phyloP scores from a whole-genome alignment of 2,113 vertebrate genomes.

The Tragelaphus scriptus region DNA sequence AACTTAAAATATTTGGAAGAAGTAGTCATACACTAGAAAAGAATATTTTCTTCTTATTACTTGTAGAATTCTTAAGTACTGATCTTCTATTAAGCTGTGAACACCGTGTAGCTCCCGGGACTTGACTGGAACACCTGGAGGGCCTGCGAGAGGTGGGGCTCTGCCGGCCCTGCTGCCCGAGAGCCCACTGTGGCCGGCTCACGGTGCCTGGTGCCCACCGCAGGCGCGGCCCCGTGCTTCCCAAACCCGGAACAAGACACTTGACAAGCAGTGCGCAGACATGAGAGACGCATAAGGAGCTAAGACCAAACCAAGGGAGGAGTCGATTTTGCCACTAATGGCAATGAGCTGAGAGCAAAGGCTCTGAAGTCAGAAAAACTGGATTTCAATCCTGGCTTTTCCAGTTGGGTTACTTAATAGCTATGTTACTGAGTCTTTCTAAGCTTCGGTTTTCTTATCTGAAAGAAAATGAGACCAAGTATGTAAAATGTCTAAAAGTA shows the following conservation, averaged over 20 bases:
- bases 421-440: background rate
- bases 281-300: background rate
- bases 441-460: background rate
- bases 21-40: background rate
- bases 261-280: background rate
- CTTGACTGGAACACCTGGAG: background rate
- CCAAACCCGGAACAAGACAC: background rate
- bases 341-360: background rate
- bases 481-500: background rate
- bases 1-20: background rate
- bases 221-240: background rate
- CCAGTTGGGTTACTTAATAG: background rate
- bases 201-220: background rate
- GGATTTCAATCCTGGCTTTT: background rate
- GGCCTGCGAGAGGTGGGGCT: background rate
- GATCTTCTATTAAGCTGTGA: background rate
- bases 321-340: background rate
- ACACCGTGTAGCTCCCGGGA: background rate
- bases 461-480: background rate
- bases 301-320: background rate
- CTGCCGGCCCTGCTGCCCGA: background rate
- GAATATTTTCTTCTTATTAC: slow-evolving; percentile 12
- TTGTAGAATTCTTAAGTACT: background rate
- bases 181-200: background rate
- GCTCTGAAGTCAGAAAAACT: background rate